Evolutionary conservation across 2,888 invertebrate genomes (phyloP).

Genomic region (Xanthia togata): DNA sequence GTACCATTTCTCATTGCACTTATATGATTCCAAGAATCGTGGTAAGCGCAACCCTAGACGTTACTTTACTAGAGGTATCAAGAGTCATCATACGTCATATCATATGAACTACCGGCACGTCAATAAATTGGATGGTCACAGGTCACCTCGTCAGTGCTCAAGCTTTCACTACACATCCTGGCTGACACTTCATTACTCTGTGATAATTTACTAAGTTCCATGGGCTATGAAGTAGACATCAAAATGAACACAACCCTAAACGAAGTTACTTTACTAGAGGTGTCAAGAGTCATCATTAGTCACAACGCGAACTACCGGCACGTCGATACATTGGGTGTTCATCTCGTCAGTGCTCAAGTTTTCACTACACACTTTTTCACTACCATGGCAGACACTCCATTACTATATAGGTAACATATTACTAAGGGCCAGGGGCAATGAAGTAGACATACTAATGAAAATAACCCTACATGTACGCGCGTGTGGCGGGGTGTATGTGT

Average conservation of each 20-base stretch:
- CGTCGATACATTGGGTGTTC: slow-evolving; percentile 13
- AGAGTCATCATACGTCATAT: slow-evolving; percentile 7
- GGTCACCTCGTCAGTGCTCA: slow-evolving; percentile 6
- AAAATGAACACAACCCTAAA: too few relatives aligned
- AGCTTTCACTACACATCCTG: slow-evolving; percentile 27
- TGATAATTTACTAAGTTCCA: slow-evolving; percentile 6
- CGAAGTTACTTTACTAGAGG: not conserved
- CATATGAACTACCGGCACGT: slow-evolving; percentile 19
- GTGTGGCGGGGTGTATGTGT: too few relatives aligned
- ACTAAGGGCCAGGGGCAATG: too few relatives aligned
- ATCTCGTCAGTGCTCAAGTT: not conserved
- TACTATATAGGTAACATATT: slow-evolving; percentile 3
- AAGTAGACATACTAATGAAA: too few relatives aligned
- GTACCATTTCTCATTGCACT: not conserved
- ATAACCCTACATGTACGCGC: too few relatives aligned
- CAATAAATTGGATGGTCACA: slow-evolving; percentile 18
- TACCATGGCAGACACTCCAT: slow-evolving; percentile 21
- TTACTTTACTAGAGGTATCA: not conserved
- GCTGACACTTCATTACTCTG: slow-evolving; percentile 25
- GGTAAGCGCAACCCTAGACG: not conserved
- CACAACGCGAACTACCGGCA: slow-evolving; percentile 24
- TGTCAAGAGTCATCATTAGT: slow-evolving; percentile 8
- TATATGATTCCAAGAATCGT: not conserved
- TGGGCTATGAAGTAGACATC: too few relatives aligned
- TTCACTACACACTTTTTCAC: too few relatives aligned